Evolutionary conservation across 2,113 vertebrate species (phyloP).

Genomic region (Arvicanthis niloticus): DNA sequence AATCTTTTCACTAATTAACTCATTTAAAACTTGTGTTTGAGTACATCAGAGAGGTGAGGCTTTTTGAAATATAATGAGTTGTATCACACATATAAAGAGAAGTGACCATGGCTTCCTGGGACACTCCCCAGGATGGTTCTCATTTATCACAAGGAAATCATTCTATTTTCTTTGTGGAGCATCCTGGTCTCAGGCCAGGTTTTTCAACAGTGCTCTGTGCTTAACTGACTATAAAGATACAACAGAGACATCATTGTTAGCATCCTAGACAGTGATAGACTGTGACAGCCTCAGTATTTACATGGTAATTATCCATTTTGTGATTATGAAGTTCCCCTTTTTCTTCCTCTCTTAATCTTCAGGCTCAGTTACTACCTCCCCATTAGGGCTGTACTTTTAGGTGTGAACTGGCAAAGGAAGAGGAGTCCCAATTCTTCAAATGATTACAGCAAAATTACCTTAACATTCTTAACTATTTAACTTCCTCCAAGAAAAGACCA

Average conservation of each 20-base stretch:
- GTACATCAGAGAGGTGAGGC: neutral
- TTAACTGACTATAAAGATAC: neutral
- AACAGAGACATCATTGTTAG: slow-evolving; percentile 15
- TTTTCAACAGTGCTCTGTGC: neutral
- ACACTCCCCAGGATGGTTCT: neutral
- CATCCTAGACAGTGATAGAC: slow-evolving; percentile 15
- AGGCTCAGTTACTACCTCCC: slow-evolving; percentile 50
- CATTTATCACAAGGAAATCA: slow-evolving; percentile 18
- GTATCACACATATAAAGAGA: neutral
- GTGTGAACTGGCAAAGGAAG: slow-evolving; percentile 51
- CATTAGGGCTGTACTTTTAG: slow-evolving; percentile 23
- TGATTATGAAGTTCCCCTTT: slow-evolving; percentile 49
- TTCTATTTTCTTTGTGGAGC: neutral
- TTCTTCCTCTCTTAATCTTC: slow-evolving; percentile 52
- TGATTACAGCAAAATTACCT: slow-evolving; percentile 35
- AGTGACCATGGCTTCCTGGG: neutral
- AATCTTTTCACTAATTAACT: slow-evolving; percentile 2
- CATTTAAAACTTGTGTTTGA: slow-evolving; percentile 1
- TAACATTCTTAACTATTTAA: slow-evolving; percentile 33
- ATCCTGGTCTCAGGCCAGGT: neutral
- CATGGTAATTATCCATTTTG: slow-evolving; percentile 65
- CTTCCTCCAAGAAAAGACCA: neutral
- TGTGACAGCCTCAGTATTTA: slow-evolving; percentile 47
- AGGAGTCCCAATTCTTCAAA: slow-evolving; percentile 21
- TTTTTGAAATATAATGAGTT: slow-evolving; percentile 30